Base-by-base conservation (phyloP, 1,140 invertebrate genomes). In the Varroa destructor region DNA sequence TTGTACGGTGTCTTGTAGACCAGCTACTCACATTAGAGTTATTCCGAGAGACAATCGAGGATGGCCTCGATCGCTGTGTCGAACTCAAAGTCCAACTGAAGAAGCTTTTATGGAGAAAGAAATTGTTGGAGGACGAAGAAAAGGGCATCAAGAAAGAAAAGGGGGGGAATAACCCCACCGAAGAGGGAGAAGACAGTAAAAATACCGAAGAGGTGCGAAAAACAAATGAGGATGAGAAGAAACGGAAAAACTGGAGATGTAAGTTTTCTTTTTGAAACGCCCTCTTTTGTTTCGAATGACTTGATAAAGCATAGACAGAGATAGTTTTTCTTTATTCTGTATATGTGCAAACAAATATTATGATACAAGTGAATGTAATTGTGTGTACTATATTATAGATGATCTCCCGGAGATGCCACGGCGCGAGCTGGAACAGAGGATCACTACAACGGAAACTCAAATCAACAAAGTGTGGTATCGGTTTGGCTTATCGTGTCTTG, bases 381-480 rank as follows among this genome's bases (percentile, higher is more conserved):
- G 46, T 51, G 8, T 51, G 46, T 51, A 25, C 25, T 25, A 51
- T 51, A 51, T 51, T 51, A 51, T 8, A 51, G 46, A 67, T 8
- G 61, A 43, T 3, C 61, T 67, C 12, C 61, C 61, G 14, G 61
- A 67, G 36, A 67, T 67, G 61, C 61, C 61, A 14, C 61, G 61
- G 12, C 40, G 46, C 4, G 61, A 67, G 46, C 4, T 67, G 37
- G 61, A 67, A 8, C 40, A 37, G 46, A 12, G 61, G 36, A 67
- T 67, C 61, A 46, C 40, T 5, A 40, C 40, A 46, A 67, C 61
- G 40, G 61, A 67, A 40, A 46, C 40, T 40, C 40, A 67, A 67
- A 67, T 67, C 61, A 46, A 46, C 36, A 67, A 67, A 67, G 61
- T 67, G 40, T 67, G 61, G 61, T 67, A 67, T 8, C 61, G 61